Conservation (phyloP, 2,888 invertebrate genomes). For the Tromatobia lineatoria region DNA sequence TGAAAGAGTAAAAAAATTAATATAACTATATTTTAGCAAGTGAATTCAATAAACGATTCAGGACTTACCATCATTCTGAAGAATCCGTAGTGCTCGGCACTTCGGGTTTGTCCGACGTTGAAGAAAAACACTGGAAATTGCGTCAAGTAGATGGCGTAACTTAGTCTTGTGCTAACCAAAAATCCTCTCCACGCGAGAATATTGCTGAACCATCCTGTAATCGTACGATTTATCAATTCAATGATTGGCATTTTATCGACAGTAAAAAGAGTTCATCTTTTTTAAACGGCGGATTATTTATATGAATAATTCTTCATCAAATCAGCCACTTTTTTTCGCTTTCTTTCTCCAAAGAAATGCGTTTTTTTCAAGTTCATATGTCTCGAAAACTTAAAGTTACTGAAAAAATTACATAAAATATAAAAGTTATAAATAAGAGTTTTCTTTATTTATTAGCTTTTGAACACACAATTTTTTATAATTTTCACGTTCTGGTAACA, state of each 20-base stretch:
- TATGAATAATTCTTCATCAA: no score
- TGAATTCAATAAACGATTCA: background rate
- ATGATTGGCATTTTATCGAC: background rate
- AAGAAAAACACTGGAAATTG: conserved; percentile 91
- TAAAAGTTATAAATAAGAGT: no score
- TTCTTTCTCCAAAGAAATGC: no score
- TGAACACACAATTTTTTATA: no score
- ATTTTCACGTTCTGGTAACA: no score
- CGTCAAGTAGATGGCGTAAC: conserved; percentile 90
- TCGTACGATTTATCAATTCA: conserved; percentile 14
- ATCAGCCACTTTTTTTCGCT: no score
- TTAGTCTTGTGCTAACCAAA: conserved; percentile 89
- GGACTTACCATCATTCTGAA: conserved; percentile 87
- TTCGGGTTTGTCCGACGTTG: conserved; percentile 89
- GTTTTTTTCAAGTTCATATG: no score
- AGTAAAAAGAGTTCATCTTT: conserved; percentile 77
- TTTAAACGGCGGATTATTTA: background rate
- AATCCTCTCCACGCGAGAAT: conserved; percentile 88
- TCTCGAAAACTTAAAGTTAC: no score
- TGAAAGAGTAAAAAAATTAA: conserved; percentile 56
- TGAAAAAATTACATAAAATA: no score
- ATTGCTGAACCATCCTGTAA: conserved; percentile 87
- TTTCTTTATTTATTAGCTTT: no score
- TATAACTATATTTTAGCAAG: conserved; percentile 7
- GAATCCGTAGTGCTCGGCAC: conserved; percentile 87